Evolutionary conservation across 2,888 invertebrate species (phyloP).

Genomic region (Polylopha cassiicola): DNA sequence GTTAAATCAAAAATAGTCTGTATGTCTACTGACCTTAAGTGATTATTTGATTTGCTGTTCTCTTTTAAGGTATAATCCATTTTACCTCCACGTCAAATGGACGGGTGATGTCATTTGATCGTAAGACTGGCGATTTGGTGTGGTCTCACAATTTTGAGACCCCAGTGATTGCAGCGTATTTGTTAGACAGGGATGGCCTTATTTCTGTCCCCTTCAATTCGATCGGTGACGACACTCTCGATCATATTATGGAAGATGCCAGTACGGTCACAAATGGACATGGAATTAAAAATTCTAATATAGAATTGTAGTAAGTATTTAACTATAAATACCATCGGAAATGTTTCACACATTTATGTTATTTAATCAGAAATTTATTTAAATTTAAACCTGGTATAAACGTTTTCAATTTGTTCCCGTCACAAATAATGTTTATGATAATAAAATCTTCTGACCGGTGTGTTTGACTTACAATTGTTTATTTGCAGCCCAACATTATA

Average conservation of each 20-base stretch:
- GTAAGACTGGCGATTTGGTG: constrained; percentile 85
- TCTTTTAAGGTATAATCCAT: constrained; percentile 85
- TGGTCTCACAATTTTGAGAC: constrained; percentile 94
- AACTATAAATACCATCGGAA: constrained; percentile 4
- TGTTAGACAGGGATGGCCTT: constrained; percentile 85
- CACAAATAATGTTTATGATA: background rate
- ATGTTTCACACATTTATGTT: background rate
- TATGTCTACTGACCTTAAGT: constrained; percentile 1
- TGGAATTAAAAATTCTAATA: constrained; percentile 77
- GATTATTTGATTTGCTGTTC: constrained; percentile 5
- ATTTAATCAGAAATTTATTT: background rate
- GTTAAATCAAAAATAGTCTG: background rate
- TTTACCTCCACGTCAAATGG: constrained; percentile 94
- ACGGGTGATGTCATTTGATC: constrained; percentile 88
- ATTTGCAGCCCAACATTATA: constrained; percentile 90
- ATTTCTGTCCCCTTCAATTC: constrained; percentile 92
- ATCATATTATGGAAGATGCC: constrained; percentile 80
- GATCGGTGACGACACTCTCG: constrained; percentile 90
- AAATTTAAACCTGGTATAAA: too few species aligned
- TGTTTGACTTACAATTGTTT: constrained; percentile 22
- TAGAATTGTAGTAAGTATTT: constrained; percentile 78
- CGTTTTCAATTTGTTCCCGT: background rate
- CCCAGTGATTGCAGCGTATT: constrained; percentile 93
- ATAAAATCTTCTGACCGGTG: constrained; percentile 1
- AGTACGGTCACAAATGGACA: constrained; percentile 72